Evolutionary conservation across 2,888 invertebrate species (phyloP).

Genomic region (Cheilosia vernalis): DNA sequence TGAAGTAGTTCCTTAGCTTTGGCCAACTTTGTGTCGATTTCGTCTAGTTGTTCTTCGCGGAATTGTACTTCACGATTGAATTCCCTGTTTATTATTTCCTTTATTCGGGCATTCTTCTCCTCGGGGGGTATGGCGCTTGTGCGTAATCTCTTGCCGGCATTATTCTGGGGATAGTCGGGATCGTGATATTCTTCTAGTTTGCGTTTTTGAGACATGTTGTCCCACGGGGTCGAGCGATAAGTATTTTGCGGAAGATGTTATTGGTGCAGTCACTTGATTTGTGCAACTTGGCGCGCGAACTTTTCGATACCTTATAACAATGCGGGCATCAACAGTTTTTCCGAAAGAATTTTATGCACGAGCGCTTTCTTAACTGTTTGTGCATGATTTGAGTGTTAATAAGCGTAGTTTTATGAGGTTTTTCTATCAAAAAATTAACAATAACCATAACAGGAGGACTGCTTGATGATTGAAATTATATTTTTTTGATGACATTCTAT

Average conservation of each 20-base stretch:
- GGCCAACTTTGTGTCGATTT: conserved; percentile 87
- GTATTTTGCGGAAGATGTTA: conserved; percentile 11
- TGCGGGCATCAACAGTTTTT: conserved; percentile 10
- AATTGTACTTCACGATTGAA: conserved; percentile 88
- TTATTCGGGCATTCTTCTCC: conserved; percentile 84
- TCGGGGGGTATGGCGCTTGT: conserved; percentile 77
- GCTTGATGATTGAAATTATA: conserved; percentile 52
- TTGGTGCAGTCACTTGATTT: conserved; percentile 3
- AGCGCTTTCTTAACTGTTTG: conserved; percentile 1
- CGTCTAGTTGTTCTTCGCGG: conserved; percentile 89
- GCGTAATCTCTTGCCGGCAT: conserved; percentile 33
- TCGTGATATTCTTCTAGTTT: conserved; percentile 85
- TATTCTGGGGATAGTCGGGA: conserved; percentile 85
- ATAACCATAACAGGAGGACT: conserved; percentile 58
- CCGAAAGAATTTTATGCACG: background rate
- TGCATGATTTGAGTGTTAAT: conserved; percentile 41
- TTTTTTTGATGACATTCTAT: conserved; percentile 67
- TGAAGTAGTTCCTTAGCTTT: conserved; percentile 86
- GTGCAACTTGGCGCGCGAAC: conserved; percentile 50
- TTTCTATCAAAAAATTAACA: conserved; percentile 23
- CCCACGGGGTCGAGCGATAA: background rate
- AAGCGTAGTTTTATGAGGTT: background rate
- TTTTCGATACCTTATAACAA: background rate
- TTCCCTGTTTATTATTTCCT: conserved; percentile 88
- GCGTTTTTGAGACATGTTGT: conserved; percentile 79